A percentile compares a stretch with the other conserved stretches of the same genome.
Evolutionary conservation across 2,888 invertebrate genomes (phyloP).

Genomic region (Agrotis exclamationis): DNA sequence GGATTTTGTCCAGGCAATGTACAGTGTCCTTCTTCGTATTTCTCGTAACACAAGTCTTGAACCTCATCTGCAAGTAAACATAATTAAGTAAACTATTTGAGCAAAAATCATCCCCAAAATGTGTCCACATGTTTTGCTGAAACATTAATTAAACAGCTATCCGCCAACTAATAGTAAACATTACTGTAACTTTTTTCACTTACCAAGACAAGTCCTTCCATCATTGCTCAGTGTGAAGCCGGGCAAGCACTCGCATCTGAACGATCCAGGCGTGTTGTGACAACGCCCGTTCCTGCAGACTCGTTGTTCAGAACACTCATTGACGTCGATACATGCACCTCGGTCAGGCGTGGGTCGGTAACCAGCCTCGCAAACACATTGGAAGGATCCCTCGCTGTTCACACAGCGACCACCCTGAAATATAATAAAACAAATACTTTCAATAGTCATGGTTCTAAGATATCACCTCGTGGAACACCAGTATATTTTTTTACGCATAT

Average conservation of each 20-base stretch:
- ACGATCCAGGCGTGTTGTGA: conserved; percentile 95
- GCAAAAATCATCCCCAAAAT: too few relatives aligned
- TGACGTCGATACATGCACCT: conserved; percentile 86
- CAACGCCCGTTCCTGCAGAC: conserved; percentile 95
- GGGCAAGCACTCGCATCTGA: conserved; percentile 95
- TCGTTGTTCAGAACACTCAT: conserved; percentile 93
- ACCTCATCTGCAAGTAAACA: conserved; percentile 92
- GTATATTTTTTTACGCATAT: not conserved
- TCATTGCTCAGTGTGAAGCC: conserved; percentile 95
- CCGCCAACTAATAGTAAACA: not conserved
- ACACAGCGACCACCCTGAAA: conserved; percentile 94
- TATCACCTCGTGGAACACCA: conserved; percentile 19
- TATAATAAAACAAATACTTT: not conserved
- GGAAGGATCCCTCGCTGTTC: conserved; percentile 96
- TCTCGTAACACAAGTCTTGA: conserved; percentile 95
- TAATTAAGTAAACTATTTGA: too few relatives aligned
- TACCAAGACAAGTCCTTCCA: conserved; percentile 95
- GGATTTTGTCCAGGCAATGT: conserved; percentile 94
- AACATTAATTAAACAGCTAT: not conserved
- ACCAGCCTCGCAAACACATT: conserved; percentile 95
- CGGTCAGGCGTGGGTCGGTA: conserved; percentile 92
- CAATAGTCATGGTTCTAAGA: not conserved
- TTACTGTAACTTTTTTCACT: conserved; percentile 16
- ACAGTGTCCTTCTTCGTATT: conserved; percentile 95
- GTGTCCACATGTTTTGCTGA: too few relatives aligned